phyloP scores from a whole-genome alignment of 2,113 vertebrate species.

The Sinosuthora webbiana region DNA sequence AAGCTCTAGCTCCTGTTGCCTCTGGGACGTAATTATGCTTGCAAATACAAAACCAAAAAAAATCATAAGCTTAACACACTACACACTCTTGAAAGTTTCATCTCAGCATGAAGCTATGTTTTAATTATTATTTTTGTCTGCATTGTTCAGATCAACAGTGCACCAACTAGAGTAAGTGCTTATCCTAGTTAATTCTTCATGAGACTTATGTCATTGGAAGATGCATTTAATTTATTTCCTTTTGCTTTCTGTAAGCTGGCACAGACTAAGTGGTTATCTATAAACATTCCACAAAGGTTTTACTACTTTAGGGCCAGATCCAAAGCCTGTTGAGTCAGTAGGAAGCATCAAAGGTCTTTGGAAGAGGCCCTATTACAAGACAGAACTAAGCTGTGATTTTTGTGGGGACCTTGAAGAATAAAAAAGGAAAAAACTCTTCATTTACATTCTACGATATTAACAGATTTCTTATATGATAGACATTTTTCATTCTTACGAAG shows the following conservation, averaged over 20 bases:
- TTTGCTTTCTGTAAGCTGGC: conserved; percentile 23
- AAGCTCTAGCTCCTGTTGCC: conserved; percentile 61
- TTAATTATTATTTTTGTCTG: conserved; percentile 72
- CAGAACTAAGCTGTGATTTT: background rate
- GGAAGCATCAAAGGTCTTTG: background rate
- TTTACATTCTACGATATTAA: background rate
- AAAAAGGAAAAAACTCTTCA: background rate
- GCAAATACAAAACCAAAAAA: conserved; percentile 60
- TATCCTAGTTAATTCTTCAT: conserved; percentile 71
- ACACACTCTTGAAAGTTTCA: conserved; percentile 67
- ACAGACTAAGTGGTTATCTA: conserved; percentile 28
- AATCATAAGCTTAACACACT: conserved; percentile 66
- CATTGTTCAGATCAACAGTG: conserved; percentile 53
- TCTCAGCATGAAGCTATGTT: conserved; percentile 71
- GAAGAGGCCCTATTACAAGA: background rate
- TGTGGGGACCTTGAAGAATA: background rate
- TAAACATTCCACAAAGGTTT: conserved; percentile 20
- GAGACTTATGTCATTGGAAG: conserved; percentile 59
- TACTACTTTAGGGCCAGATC: background rate
- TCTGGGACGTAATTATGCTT: conserved; percentile 66
- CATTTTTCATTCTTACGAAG: background rate
- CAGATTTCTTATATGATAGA: background rate
- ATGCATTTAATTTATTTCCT: conserved; percentile 60
- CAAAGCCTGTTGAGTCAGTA: background rate
- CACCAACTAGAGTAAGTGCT: conserved; percentile 59